These are phyloP conservation scores for Pterostichus niger DNA, from an alignment of 2,888 invertebrate species.

Conservation along the genomic window DNA sequence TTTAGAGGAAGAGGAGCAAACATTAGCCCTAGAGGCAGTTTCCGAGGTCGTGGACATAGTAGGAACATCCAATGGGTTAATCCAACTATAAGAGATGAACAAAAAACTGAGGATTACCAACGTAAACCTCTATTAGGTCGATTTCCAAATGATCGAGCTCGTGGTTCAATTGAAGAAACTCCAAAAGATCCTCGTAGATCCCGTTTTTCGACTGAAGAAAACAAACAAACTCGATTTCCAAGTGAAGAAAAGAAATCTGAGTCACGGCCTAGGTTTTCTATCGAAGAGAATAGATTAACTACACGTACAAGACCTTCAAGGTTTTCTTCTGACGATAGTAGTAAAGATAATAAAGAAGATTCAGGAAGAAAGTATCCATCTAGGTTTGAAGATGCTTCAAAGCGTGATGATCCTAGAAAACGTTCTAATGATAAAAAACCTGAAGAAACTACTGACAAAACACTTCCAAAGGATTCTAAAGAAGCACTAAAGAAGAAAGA, in stretches of 20 bases:
- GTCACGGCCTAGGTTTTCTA: too few species aligned
- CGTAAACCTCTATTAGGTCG: too few species aligned
- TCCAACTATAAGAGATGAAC: not conserved
- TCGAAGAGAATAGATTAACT: too few species aligned
- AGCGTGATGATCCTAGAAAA: constrained; percentile 20
- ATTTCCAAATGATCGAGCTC: not conserved
- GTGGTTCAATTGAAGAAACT: not conserved
- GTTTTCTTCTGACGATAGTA: too few species aligned
- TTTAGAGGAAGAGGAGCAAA: constrained; percentile 14
- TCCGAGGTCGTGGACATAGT: not conserved
- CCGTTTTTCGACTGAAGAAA: not conserved
- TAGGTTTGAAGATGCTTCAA: not conserved
- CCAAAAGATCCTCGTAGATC: not conserved
- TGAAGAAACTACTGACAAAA: constrained; percentile 57
- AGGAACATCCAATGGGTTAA: constrained; percentile 31
- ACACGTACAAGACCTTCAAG: too few species aligned
- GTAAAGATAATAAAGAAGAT: constrained; percentile 37
- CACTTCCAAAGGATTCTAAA: constrained; percentile 67
- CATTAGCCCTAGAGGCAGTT: not conserved
- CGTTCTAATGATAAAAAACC: not conserved
- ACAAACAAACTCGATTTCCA: not conserved
- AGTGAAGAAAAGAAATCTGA: constrained; percentile 29
- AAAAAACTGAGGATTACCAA: not conserved
- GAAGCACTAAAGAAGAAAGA: constrained; percentile 71
- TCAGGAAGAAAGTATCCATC: not conserved